Base-by-base conservation (phyloP, 2,888 invertebrate genomes). In the Papilio gigon region DNA sequence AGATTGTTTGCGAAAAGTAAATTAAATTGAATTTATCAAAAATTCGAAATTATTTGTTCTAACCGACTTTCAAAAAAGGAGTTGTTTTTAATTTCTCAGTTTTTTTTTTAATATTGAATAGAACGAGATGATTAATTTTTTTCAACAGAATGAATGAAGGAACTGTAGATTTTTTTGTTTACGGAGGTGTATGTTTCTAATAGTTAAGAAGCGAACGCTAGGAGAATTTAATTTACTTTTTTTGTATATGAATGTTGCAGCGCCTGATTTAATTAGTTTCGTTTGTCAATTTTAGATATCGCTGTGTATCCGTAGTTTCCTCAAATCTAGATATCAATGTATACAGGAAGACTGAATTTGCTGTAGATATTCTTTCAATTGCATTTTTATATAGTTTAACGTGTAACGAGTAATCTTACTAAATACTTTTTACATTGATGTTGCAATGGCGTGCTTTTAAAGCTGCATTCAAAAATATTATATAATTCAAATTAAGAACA, bases 261-360 rank as follows among this genome's bases (percentile, higher is more conserved):
- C 27, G 30, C 53, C 30, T 56, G 53, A 17, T 56, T 60, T 25
- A 40, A 40, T 37, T 40, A 63, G 47, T 44, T 47, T 50, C 20
- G 42, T 44, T 62, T 50, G 68, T 81, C 79, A 81, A 76, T 74
- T 77, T 75, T 63, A 68, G 72, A 74, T 71, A 72, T 71, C 59
- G 70, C 76, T 76, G 70, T 58, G 67, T 44, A 71, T 63, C 71
- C 59, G 53, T 71, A 70, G 71, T 67, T 68, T 66, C 68, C 73
- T 71, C 72, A 73, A 72, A 72, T 70, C 69, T 70, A 71, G 70
- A 67, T 74, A 71, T 69, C 63, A 61, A 33, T 60, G 73, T 77
- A 76, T 81, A 82, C 82, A 83, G 85, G 83, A 77, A 77, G 76
- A 77, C 77, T 77, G 77, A 77, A 74, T 73, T 73, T 74, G 73